Evolutionary conservation across 2,113 vertebrate species (phyloP).

Genomic region (Pseudonaja textilis): DNA sequence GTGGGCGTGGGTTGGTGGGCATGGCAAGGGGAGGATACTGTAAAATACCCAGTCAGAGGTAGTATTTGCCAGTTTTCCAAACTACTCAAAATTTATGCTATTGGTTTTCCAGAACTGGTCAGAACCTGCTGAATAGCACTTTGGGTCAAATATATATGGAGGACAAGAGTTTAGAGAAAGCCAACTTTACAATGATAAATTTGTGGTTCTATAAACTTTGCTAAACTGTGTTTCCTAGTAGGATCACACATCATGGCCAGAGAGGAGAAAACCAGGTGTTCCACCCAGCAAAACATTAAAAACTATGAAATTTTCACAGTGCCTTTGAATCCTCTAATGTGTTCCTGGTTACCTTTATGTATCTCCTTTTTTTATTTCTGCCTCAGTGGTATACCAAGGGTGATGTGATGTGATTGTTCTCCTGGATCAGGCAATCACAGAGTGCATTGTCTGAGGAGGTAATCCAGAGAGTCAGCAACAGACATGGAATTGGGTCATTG

Average conservation of each 20-base stretch:
- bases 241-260: background rate
- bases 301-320: background rate
- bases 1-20: too few species aligned
- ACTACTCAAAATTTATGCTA: too few species aligned
- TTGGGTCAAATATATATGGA: background rate
- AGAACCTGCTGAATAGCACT: too few species aligned
- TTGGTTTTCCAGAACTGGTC: too few species aligned
- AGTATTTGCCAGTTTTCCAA: too few species aligned
- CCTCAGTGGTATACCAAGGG: background rate
- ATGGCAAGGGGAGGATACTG: too few species aligned
- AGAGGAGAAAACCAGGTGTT: background rate
- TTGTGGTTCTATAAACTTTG: background rate
- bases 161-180: background rate
- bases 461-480: background rate
- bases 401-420: background rate
- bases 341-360: background rate
- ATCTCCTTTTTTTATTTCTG: background rate
- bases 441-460: background rate
- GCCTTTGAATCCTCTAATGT: background rate
- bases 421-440: background rate
- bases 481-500: background rate
- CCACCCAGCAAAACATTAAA: background rate
- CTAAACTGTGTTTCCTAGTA: background rate
- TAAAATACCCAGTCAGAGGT: too few species aligned
- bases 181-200: background rate